Conservation (phyloP, 2,888 invertebrate genomes). For the Creontiades dilutus region DNA sequence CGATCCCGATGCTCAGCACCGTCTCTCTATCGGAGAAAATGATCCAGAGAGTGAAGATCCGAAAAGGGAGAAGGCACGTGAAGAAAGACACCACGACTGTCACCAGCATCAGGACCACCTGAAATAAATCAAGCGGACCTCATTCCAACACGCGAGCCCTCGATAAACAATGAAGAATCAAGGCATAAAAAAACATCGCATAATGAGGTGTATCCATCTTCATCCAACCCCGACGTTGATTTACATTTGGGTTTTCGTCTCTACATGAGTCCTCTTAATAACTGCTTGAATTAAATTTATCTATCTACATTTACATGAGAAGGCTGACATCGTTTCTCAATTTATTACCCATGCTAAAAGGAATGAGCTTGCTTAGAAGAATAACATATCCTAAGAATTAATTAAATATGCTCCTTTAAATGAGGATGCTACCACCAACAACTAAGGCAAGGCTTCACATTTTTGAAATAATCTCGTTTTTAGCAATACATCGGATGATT, state of each 20-base stretch:
- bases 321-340: not conserved
- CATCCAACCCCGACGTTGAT: not conserved
- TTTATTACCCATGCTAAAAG: too few relatives aligned
- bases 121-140: slow-evolving; percentile 46
- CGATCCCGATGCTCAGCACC: slow-evolving; percentile 85
- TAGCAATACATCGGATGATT: too few relatives aligned
- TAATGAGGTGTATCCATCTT: slow-evolving; percentile 33
- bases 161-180: slow-evolving; percentile 29
- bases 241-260: not conserved
- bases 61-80: slow-evolving; percentile 91
- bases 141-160: slow-evolving; percentile 22
- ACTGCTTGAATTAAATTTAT: slow-evolving; percentile 1
- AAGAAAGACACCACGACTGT: slow-evolving; percentile 94
- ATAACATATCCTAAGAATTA: too few relatives aligned
- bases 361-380: too few relatives aligned
- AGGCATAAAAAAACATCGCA: not conserved
- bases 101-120: slow-evolving; percentile 90
- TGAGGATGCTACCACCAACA: too few relatives aligned
- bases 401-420: too few relatives aligned
- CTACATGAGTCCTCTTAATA: not conserved
- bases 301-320: not conserved
- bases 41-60: slow-evolving; percentile 90
- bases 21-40: slow-evolving; percentile 87
- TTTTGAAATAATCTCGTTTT: too few relatives aligned
- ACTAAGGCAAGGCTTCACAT: too few relatives aligned